Base-by-base conservation (phyloP, 2,888 invertebrate genomes). In the Podabrus alpinus region DNA sequence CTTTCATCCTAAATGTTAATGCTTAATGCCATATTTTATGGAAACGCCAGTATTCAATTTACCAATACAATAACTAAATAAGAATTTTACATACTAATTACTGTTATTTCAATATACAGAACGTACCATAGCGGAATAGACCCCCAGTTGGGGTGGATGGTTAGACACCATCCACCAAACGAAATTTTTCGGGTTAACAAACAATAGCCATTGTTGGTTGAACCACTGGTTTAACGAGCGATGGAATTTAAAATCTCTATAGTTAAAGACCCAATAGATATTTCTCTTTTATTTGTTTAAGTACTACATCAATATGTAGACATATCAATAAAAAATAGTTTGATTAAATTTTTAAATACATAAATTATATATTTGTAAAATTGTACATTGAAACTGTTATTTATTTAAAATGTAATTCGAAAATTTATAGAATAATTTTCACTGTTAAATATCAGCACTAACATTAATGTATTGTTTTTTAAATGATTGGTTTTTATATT, bases 391-490 rank as follows among this genome's bases (percentile, higher is more conserved):
- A 45, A 45, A 45, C 45, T 45, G 45, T 45, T 45, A 45, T 45
- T 45, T 45, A 45, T 45, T 45, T 45, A n/a, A 45, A 45, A 45
- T 45, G 7, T 45, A 45, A 45, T 45, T 45, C 45, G n/a, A 45
- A 45, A 45, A 45, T 68, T 62, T 68, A 73, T 68, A 69, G 69
- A 25, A 68, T 73, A 73, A 60, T 72, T 72, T 72, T 16, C 73
- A 73, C 73, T 73, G 73, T 73, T 73, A 73, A 73, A 73, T 73
- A 73, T 73, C 9, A 24, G 73, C 73, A 73, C 73, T 3, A n/a
- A 5, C 11, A 62, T 62, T 17, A 62, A 17, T 3, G 19, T 62
- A 45, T 45, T 45, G 45, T n/a, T 45, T 45, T 45, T 45, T 45
- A 45, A 45, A 62, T 62, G 19, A 62, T 17, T 62, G 17, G 17